Base-by-base conservation (phyloP, 2,113 vertebrate genomes). In the Lanius ludovicianus region DNA sequence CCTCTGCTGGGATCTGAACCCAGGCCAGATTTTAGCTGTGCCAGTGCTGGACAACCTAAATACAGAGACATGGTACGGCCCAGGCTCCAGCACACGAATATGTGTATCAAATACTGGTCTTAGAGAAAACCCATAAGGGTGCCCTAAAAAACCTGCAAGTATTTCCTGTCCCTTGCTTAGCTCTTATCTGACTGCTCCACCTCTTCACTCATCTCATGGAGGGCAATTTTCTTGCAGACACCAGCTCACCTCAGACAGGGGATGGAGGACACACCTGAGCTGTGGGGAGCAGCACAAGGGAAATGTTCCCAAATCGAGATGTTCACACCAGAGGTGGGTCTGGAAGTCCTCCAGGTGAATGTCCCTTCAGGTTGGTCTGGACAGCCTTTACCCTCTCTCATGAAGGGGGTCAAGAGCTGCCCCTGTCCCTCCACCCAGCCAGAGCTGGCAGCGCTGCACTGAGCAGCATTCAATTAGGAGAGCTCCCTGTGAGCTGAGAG, bases 281-380 rank as follows among this genome's bases (percentile, higher is more conserved):
- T 60, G 13, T 1, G 6, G 53, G 68, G 22, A 71, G 20, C 44
- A 69, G 27, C 42, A 4, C 33, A 46, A 60, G 21, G 35, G 13
- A 65, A 64, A 65, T 33, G 11, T 41, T 27, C 44, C 27, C 0
- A 1, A 57, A 14, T 1, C 1, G 1, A 27, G 44, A 68, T 63
- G 16, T 46, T 69, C 62, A 42, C 4, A 9, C 5, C n/a, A 44
- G 22, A 37, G 4, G 12, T 63, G 83, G n/a, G 2, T 35, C 21
- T 86, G 46, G 44, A 85, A 64, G 46, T 31, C 14, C 60, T 81
- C 35, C 78, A 78, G 10, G 39, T 1, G 2, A 30, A 47, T 0
- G 0, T 15, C 9, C 21, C 44, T 70, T 57, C 60, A 89, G 30
- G 20, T 27, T 41, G n/a, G 6, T 31, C 25, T 15, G 59, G 50